Evolutionary conservation across 2,797 vertebrate genomes (phyloP).

Genomic region (Parauchenoglanis ngamensis): DNA sequence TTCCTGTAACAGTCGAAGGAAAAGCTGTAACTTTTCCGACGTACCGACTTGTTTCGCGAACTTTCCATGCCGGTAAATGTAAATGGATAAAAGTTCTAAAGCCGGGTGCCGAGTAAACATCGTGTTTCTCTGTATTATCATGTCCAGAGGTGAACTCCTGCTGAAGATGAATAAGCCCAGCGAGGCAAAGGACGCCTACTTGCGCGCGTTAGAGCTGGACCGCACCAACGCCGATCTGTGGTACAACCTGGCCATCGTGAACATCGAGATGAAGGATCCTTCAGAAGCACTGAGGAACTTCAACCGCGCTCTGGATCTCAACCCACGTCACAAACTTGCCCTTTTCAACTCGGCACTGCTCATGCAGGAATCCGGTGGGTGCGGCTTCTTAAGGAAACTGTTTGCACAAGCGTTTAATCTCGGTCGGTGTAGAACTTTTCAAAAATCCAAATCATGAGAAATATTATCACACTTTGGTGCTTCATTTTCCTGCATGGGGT

Average conservation of each 20-base stretch:
- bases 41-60: too few species aligned
- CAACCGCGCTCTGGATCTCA: conserved; percentile 90
- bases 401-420: neutral
- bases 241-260: conserved; percentile 98
- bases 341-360: conserved; percentile 96
- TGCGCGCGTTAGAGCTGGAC: conserved; percentile 90
- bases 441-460: neutral
- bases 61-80: neutral
- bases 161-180: conserved; percentile 97
- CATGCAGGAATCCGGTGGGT: conserved; percentile 98
- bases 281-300: conserved; percentile 93
- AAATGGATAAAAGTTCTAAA: too few species aligned
- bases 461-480: neutral
- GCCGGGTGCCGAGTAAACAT: neutral
- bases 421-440: too few species aligned
- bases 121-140: neutral
- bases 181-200: conserved; percentile 93
- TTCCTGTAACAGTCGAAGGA: neutral
- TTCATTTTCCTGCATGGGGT: neutral
- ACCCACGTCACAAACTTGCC: conserved; percentile 88
- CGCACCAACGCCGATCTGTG: conserved; percentile 92
- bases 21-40: too few species aligned
- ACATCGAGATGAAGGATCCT: conserved; percentile 96
- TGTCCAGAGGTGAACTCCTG: conserved; percentile 89
- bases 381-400: too few species aligned